These are phyloP conservation scores for Eptesicus fuscus DNA, from an alignment of 2,113 vertebrate species.

Conservation along the genomic window DNA sequence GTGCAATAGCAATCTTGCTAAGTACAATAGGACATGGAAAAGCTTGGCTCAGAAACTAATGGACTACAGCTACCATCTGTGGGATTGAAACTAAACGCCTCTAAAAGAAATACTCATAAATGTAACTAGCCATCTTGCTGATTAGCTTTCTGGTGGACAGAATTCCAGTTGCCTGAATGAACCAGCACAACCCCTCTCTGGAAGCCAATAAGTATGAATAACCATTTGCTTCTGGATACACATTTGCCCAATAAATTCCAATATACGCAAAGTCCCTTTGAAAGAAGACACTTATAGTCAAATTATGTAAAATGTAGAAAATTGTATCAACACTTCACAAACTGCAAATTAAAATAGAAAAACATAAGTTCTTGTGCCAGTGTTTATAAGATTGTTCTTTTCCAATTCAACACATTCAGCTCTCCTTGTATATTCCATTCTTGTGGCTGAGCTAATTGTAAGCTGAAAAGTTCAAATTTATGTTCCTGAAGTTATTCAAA, in stretches of 20 bases:
- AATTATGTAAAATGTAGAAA: slow-evolving; percentile 58
- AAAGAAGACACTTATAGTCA: slow-evolving; percentile 34
- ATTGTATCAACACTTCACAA: slow-evolving; percentile 46
- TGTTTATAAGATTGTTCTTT: slow-evolving; percentile 11
- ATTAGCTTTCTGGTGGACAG: slow-evolving; percentile 65
- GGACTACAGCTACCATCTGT: slow-evolving; percentile 71
- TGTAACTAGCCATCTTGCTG: slow-evolving; percentile 65
- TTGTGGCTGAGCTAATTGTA: background rate
- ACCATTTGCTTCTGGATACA: slow-evolving; percentile 21
- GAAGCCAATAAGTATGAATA: slow-evolving; percentile 21
- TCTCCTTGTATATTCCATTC: background rate
- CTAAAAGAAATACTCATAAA: slow-evolving; percentile 64
- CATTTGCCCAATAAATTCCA: slow-evolving; percentile 50
- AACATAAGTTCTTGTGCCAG: slow-evolving; percentile 37
- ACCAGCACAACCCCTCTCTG: background rate
- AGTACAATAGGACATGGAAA: slow-evolving; percentile 66
- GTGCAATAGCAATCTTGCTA: slow-evolving; percentile 67
- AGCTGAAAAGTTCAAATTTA: background rate
- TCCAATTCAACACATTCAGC: background rate
- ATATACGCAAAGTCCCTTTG: background rate
- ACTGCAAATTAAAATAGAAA: slow-evolving; percentile 55
- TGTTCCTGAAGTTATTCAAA: background rate
- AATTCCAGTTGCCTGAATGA: slow-evolving; percentile 40
- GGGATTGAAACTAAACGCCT: slow-evolving; percentile 64
- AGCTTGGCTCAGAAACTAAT: slow-evolving; percentile 65